phyloP scores from a whole-genome alignment of 2,113 vertebrate genomes.

The Macrotis lagotis region DNA sequence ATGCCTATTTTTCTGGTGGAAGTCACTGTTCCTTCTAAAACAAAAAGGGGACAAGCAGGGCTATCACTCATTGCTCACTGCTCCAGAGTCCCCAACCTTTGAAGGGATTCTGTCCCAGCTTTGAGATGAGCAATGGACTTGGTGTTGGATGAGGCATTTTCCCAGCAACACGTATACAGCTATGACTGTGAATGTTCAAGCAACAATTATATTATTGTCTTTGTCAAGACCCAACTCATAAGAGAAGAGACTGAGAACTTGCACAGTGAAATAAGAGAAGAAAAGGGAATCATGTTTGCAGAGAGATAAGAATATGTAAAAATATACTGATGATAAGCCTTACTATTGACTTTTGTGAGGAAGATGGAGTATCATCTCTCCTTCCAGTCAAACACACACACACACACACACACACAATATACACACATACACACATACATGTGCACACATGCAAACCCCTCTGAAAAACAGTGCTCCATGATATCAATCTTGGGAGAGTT shows the following conservation, averaged over 20 bases:
- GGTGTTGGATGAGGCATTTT: neutral
- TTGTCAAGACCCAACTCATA: neutral
- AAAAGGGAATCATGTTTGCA: neutral
- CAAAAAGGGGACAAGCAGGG: neutral
- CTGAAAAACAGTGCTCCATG: neutral
- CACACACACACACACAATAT: no score
- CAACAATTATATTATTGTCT: neutral
- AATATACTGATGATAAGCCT: neutral
- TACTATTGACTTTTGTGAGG: neutral
- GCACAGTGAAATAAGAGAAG: neutral
- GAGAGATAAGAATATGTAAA: neutral
- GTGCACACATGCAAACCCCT: no score
- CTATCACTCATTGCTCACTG: neutral
- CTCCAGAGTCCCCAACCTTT: neutral
- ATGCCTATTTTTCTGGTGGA: neutral
- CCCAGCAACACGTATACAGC: neutral
- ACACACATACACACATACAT: no score
- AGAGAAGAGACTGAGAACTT: neutral
- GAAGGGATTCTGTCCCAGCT: neutral
- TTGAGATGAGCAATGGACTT: neutral
- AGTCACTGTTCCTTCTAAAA: neutral
- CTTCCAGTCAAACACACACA: neutral
- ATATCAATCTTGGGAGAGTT: neutral
- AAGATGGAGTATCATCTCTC: neutral
- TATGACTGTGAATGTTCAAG: neutral